These are phyloP conservation scores for Xenops minutus DNA, from an alignment of 2,797 vertebrate species.

Conservation along the genomic window DNA sequence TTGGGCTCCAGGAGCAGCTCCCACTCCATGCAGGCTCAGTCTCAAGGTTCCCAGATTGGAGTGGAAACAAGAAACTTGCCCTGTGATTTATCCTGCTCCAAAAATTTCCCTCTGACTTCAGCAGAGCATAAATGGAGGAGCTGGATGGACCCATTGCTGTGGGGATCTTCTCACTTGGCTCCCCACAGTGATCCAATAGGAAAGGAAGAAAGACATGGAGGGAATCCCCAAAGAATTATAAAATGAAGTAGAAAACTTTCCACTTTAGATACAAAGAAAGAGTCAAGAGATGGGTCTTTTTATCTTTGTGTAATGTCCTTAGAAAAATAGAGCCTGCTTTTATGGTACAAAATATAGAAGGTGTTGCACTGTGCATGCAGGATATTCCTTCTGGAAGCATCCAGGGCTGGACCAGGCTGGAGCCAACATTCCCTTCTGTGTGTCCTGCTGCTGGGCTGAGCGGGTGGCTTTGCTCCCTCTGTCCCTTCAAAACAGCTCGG, in stretches of 20 bases:
- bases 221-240: background rate
- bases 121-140: background rate
- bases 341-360: background rate
- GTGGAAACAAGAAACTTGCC: background rate
- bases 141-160: background rate
- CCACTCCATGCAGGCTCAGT: background rate
- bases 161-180: background rate
- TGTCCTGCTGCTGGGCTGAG: background rate
- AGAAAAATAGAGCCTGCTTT: background rate
- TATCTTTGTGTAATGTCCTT: background rate
- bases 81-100: background rate
- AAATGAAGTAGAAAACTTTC: background rate
- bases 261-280: background rate
- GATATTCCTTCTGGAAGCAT: background rate
- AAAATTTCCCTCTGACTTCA: background rate
- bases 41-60: background rate
- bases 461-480: background rate
- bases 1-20: background rate
- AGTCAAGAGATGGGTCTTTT: background rate
- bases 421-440: too few relatives aligned
- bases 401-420: background rate
- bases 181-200: background rate
- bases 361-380: background rate
- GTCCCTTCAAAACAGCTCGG: fast-evolving
- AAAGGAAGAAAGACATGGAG: background rate